Conservation (phyloP, 2,113 vertebrate genomes). For the Equus quagga region DNA sequence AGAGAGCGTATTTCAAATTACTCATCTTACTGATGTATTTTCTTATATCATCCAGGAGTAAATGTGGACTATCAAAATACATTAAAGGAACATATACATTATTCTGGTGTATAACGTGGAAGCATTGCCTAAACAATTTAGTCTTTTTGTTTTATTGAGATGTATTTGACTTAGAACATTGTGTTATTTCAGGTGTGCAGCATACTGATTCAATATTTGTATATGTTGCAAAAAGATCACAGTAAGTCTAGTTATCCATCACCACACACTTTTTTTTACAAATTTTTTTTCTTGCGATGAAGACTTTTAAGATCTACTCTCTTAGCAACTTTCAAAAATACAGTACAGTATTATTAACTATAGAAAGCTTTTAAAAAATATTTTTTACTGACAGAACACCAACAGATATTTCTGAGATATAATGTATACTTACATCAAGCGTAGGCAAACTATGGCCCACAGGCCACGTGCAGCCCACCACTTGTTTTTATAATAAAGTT, state of each 20-base stretch:
- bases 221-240: neutral
- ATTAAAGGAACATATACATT: neutral
- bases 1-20: neutral
- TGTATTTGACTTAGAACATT: neutral
- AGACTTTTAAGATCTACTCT: neutral
- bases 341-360: neutral
- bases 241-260: neutral
- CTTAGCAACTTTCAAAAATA: neutral
- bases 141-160: neutral
- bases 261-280: neutral
- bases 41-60: neutral
- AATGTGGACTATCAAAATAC: neutral
- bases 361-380: slow-evolving; percentile 51
- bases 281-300: neutral
- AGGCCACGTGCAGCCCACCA: neutral
- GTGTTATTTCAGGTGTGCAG: neutral
- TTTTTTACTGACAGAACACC: neutral
- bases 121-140: slow-evolving; percentile 4
- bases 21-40: neutral
- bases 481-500: neutral
- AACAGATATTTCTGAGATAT: neutral
- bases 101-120: neutral
- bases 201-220: neutral
- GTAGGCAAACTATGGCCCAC: neutral
- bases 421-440: neutral